Evolutionary conservation across 2,797 vertebrate genomes (phyloP).

Genomic region (Oryzias sinensis): DNA sequence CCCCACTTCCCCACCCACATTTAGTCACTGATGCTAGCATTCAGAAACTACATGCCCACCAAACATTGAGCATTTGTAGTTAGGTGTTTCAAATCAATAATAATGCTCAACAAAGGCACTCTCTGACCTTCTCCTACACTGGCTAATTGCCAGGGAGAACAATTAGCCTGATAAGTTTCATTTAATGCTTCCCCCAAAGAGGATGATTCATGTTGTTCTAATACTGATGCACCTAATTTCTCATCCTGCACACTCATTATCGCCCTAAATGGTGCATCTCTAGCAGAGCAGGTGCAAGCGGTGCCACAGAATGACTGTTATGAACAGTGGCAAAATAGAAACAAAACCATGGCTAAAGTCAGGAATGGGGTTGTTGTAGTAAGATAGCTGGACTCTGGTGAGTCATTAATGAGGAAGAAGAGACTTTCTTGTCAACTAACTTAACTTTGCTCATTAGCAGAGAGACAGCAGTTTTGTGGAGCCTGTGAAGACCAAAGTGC

Average conservation of each 20-base stretch:
- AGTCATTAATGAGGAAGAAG: constrained; percentile 69
- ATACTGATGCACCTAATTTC: constrained; percentile 68
- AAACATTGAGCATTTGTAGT: constrained; percentile 43
- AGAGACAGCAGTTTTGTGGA: constrained; percentile 40
- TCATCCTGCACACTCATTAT: constrained; percentile 65
- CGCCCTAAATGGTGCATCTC: constrained; percentile 49
- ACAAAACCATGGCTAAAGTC: constrained; percentile 50
- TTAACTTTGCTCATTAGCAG: constrained; percentile 52
- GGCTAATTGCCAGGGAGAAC: constrained; percentile 63
- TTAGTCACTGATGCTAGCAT: constrained; percentile 25
- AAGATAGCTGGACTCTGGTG: constrained; percentile 61
- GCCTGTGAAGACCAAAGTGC: constrained; percentile 71
- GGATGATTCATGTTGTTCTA: constrained; percentile 40
- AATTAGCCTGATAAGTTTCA: constrained; percentile 70
- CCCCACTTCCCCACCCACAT: constrained; percentile 20
- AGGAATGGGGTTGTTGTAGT: constrained; percentile 42
- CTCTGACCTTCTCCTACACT: constrained; percentile 40
- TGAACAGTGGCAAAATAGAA: constrained; percentile 63
- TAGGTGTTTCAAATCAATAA: constrained; percentile 61
- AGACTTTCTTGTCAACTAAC: constrained; percentile 58
- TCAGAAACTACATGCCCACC: constrained; percentile 33
- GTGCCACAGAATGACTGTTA: constrained; percentile 47
- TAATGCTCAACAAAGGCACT: constrained; percentile 38
- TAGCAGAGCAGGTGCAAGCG: constrained; percentile 54
- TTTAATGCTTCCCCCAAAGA: constrained; percentile 55